These are phyloP conservation scores for Etia nguti DNA, from an alignment of 2,113 vertebrate species.

Conservation along the genomic window DNA sequence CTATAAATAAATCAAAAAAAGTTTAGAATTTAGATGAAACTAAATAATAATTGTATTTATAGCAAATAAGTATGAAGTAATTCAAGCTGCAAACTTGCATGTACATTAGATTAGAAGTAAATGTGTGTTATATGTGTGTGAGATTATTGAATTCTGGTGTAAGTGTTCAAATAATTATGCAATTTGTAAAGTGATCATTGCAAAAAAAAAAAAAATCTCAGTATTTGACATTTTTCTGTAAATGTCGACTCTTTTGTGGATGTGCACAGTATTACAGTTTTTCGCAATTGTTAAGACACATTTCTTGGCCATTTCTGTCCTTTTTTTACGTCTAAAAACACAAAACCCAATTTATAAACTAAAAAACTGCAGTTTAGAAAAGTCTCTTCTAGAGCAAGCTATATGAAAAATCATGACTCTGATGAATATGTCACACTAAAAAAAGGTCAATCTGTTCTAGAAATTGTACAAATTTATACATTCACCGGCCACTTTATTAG, in stretches of 20 bases:
- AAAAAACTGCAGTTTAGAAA: background rate
- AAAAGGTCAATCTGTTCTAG: background rate
- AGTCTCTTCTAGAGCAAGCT: background rate
- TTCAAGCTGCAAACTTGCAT: constrained; percentile 45
- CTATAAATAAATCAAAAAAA: background rate
- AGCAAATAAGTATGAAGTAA: background rate
- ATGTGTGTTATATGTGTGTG: constrained; percentile 36
- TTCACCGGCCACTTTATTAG: background rate
- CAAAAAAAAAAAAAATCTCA: constrained; percentile 50
- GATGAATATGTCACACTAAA: background rate
- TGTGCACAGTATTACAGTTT: constrained; percentile 8
- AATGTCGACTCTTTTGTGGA: constrained; percentile 44
- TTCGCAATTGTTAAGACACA: background rate
- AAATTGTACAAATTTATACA: background rate
- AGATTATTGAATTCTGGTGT: constrained; percentile 29
- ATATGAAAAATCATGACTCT: background rate
- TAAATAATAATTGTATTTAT: background rate
- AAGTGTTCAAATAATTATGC: constrained; percentile 67
- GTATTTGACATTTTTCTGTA: constrained; percentile 47
- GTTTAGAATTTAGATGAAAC: background rate
- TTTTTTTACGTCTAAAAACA: background rate
- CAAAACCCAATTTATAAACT: background rate
- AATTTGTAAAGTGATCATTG: constrained; percentile 63
- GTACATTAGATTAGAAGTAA: constrained; percentile 33
- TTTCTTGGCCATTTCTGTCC: background rate